Evolutionary conservation across 2,888 invertebrate genomes (phyloP), one percentile per base, ranked within the genome.

Genomic region (Synanthedon myopaeformis): DNA sequence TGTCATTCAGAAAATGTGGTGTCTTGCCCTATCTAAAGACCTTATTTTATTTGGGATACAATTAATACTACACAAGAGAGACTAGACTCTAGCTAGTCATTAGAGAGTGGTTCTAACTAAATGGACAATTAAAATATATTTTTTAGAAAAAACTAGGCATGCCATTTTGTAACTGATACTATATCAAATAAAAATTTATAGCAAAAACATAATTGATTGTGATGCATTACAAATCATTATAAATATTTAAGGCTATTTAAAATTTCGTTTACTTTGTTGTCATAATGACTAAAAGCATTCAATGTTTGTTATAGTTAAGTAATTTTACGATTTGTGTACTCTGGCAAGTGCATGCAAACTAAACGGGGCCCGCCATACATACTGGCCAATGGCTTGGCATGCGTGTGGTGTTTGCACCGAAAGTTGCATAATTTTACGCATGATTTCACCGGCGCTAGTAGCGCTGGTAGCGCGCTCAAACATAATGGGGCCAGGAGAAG

Each of bases 341-440:
- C 19, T 2, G 12, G n/a, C 14, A 45, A 45, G 45, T 45, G 45
- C 13, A n/a, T 14, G 14, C 14, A 6, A n/a, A 45, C 45, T 45
- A 3, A 6, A 13, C 45, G 14, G 6, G 13, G 45, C 13, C 12
- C 45, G 45, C 45, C 45, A 45, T 45, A 45, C 13, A 45, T 45
- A 45, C 13, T 45, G 13, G 45, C 45, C 45, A 45, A 13, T 42
- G n/a, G 42, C 53, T 45, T 42, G n/a, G 42, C 53, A 23, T 41
- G 53, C 48, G 42, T 41, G 56, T 54, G 62, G 61, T 60, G 72
- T 72, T 77, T 77, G 76, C 77, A 74, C 77, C 71, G 55, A 14
- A 17, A 55, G 62, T 78, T 76, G 76, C 77, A 72, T 76, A 77
- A 76, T 76, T 75, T 62, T 60, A 66, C 68, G 71, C 74, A 69